These are phyloP conservation scores for Eubucco bourcierii DNA, from an alignment of 2,113 vertebrate species.

Conservation along the genomic window DNA sequence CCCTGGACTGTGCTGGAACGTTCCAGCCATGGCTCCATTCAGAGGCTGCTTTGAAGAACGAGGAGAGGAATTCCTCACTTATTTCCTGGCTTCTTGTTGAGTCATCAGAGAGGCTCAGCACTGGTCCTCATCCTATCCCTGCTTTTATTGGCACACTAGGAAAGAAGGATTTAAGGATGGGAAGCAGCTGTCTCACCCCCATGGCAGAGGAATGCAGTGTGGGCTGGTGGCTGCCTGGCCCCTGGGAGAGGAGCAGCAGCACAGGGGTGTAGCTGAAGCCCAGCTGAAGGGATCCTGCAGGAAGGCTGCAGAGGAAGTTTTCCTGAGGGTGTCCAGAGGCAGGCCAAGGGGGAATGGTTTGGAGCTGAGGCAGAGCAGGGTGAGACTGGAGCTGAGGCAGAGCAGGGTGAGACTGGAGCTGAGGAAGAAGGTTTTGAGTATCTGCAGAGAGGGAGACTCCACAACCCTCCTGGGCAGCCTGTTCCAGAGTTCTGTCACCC, in stretches of 20 bases:
- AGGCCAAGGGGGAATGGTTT: no score
- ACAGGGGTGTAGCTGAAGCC: neutral
- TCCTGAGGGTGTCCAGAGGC: no score
- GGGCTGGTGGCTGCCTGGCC: neutral
- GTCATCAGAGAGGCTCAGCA: neutral
- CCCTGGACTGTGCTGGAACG: neutral
- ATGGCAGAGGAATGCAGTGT: accelerated
- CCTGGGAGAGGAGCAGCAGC: neutral
- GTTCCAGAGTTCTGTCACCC: no score
- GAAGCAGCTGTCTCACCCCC: neutral
- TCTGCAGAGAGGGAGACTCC: no score
- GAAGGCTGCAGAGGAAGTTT: no score
- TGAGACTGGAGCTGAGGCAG: no score
- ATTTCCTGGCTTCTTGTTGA: neutral
- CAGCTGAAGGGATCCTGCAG: neutral
- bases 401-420: no score
- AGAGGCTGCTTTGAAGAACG: neutral
- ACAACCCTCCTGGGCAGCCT: no score
- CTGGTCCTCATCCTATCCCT: neutral
- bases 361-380: no score
- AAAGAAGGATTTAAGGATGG: neutral
- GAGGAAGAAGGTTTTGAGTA: no score
- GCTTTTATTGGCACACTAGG: neutral
- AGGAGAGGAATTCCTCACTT: neutral
- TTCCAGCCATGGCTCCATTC: neutral